Conservation (phyloP, 92 coral and sea anemone genomes). For the Palythoa heliodiscus region DNA sequence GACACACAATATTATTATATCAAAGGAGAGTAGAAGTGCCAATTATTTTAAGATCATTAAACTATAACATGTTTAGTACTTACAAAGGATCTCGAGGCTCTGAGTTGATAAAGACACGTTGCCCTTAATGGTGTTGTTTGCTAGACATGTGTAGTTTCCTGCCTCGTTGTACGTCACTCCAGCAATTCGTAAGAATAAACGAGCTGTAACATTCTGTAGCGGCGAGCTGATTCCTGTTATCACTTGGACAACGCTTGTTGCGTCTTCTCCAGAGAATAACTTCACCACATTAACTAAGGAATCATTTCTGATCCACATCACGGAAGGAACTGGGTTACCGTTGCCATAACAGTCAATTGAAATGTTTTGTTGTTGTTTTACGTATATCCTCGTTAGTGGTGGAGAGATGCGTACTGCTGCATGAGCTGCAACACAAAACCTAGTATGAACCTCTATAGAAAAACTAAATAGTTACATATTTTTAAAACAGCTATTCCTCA, state of each 20-base stretch:
- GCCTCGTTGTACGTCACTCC: slow-evolving; percentile 4
- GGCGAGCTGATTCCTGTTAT: background rate
- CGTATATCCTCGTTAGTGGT: background rate
- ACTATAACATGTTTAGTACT: background rate
- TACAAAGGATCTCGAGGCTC: slow-evolving; percentile 2
- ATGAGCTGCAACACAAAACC: background rate
- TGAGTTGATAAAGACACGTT: background rate
- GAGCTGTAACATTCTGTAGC: background rate
- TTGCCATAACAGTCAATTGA: slow-evolving; percentile 2
- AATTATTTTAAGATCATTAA: no score
- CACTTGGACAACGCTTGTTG: background rate
- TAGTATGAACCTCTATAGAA: background rate
- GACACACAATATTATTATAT: no score
- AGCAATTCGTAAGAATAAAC: slow-evolving; percentile 2
- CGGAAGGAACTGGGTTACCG: slow-evolving; percentile 11
- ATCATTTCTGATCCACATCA: background rate
- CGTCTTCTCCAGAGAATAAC: background rate
- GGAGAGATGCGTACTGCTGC: background rate
- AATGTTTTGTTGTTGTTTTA: slow-evolving; percentile 1
- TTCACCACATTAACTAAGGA: slow-evolving; percentile 8
- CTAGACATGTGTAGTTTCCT: slow-evolving; percentile 17
- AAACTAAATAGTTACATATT: no score
- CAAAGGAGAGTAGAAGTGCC: no score
- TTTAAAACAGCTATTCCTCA: no score
- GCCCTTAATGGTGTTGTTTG: slow-evolving; percentile 1